Conservation (phyloP, 37 sponge, comb jelly and placozoan species). For the Corticium candelabrum region DNA sequence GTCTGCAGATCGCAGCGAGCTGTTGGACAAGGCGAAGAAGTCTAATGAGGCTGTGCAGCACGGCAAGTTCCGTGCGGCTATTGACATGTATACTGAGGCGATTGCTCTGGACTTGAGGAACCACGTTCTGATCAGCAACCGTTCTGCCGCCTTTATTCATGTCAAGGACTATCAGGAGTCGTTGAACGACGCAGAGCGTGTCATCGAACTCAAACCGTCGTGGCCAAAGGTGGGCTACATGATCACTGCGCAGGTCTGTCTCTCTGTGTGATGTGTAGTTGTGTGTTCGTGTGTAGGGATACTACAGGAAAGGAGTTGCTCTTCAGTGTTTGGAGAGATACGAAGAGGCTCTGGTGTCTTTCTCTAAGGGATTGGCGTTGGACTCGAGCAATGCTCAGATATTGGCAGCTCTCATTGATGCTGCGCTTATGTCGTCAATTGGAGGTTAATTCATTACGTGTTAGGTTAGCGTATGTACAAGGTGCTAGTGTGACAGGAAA, state of each 20-base stretch:
- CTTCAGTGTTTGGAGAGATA: conserved; percentile 44
- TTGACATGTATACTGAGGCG: conserved; percentile 78
- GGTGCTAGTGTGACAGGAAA: too few relatives aligned
- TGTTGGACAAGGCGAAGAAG: not conserved
- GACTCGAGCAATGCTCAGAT: conserved; percentile 62
- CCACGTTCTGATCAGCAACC: conserved; percentile 72
- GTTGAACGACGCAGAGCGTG: conserved; percentile 80
- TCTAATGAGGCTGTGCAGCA: conserved; percentile 30
- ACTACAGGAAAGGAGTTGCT: conserved; percentile 81
- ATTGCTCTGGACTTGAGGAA: conserved; percentile 73
- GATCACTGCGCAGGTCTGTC: too few relatives aligned
- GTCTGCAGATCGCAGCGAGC: too few relatives aligned
- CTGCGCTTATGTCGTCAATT: conserved; percentile 60
- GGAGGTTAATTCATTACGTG: too few relatives aligned
- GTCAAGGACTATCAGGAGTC: conserved; percentile 60
- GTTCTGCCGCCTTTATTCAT: conserved; percentile 80
- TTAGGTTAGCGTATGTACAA: too few relatives aligned
- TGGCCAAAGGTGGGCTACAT: conserved; percentile 77
- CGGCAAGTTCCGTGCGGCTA: conserved; percentile 64
- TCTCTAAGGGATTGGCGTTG: conserved; percentile 65
- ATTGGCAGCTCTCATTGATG: conserved; percentile 53
- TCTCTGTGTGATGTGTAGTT: too few relatives aligned
- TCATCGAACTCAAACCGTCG: conserved; percentile 79
- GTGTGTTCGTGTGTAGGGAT: conserved; percentile 59
- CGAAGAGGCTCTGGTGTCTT: conserved; percentile 65